phyloP scores from a whole-genome alignment of 2,888 invertebrate species.

The Pherbina coryleti region DNA sequence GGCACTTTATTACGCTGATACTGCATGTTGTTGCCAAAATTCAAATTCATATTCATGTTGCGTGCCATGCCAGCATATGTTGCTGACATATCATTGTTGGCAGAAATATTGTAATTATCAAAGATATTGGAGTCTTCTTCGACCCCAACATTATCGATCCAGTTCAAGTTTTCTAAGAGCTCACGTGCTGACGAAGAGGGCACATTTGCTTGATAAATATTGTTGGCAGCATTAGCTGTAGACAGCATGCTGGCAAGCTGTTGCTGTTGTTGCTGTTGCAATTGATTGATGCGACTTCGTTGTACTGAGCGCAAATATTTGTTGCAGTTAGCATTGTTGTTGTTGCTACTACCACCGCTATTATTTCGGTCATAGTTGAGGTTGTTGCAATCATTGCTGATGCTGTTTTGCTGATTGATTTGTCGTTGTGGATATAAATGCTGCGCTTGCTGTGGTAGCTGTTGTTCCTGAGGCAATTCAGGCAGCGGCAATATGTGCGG shows the following conservation, averaged over 20 bases:
- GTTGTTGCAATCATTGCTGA: conserved; percentile 68
- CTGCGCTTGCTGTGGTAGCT: conserved; percentile 41
- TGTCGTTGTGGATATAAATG: conserved; percentile 47
- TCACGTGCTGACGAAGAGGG: conserved; percentile 47
- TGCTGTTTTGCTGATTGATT: conserved; percentile 44
- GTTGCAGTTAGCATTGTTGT: conserved; percentile 45
- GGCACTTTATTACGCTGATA: conserved; percentile 65
- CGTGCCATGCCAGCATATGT: conserved; percentile 34
- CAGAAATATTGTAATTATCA: conserved; percentile 36
- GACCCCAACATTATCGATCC: conserved; percentile 48
- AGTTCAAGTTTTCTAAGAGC: conserved; percentile 57
- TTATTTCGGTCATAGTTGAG: conserved; percentile 70
- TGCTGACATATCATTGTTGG: conserved; percentile 40
- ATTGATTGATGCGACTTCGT: conserved; percentile 50
- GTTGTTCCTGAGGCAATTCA: conserved; percentile 32
- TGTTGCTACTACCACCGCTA: conserved; percentile 49
- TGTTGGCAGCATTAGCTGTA: conserved; percentile 22
- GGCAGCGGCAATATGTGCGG: background rate
- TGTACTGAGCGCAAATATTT: conserved; percentile 47
- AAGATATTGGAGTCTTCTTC: conserved; percentile 42
- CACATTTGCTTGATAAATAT: conserved; percentile 3
- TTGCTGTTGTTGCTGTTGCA: conserved; percentile 57
- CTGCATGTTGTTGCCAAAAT: conserved; percentile 61
- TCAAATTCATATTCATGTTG: conserved; percentile 60
- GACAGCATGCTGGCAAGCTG: conserved; percentile 40